phyloP scores from a whole-genome alignment of 2,888 invertebrate genomes.

The Acrocyrtus sp. region DNA sequence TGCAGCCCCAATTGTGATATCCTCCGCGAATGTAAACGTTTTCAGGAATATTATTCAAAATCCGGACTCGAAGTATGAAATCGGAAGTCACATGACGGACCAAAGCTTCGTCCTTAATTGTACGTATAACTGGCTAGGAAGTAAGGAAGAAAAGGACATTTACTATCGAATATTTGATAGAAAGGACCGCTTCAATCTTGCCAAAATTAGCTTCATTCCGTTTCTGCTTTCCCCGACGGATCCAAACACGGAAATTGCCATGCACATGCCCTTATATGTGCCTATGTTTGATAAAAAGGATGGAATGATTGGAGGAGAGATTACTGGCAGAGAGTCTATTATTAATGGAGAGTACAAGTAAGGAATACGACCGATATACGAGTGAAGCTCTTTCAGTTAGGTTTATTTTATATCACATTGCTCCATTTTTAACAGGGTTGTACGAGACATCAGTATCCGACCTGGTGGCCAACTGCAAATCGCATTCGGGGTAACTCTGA shows the following conservation, averaged over 20 bases:
- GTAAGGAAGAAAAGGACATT: conserved; percentile 76
- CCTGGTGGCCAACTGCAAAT: conserved; percentile 92
- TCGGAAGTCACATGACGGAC: conserved; percentile 94
- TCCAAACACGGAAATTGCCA: conserved; percentile 85
- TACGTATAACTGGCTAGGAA: conserved; percentile 93
- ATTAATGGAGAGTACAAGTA: conserved; percentile 79
- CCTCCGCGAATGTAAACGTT: conserved; percentile 84
- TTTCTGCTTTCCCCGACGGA: conserved; percentile 90
- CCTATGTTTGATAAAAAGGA: conserved; percentile 80
- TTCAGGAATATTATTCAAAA: conserved; percentile 93
- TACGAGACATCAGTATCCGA: conserved; percentile 91
- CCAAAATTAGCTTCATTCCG: conserved; percentile 90
- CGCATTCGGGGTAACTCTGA: conserved; percentile 86
- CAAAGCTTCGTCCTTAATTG: conserved; percentile 95
- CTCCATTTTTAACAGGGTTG: too few species aligned
- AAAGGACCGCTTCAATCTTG: conserved; percentile 93
- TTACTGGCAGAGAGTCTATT: conserved; percentile 88
- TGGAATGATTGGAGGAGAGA: conserved; percentile 87
- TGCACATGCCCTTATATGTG: conserved; percentile 79
- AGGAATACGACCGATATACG: too few species aligned
- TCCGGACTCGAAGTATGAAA: conserved; percentile 89
- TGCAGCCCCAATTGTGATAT: conserved; percentile 90
- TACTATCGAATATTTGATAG: conserved; percentile 70
- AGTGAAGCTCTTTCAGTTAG: too few species aligned
- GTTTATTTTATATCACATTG: too few species aligned